These are phyloP conservation scores for Gymnoscopelus microlampas DNA, from an alignment of 2,797 vertebrate species.

Conservation along the genomic window DNA sequence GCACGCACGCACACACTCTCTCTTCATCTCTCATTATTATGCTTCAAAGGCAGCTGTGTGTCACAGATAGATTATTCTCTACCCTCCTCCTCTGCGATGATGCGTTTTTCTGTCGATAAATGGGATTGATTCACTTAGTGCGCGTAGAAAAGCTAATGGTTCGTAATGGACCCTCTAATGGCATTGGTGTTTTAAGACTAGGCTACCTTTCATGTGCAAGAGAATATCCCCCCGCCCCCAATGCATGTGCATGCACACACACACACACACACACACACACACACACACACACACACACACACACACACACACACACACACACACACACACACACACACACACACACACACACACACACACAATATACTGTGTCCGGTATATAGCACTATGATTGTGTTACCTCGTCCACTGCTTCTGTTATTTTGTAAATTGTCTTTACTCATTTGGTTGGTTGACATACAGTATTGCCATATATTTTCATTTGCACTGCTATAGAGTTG, in stretches of 20 bases:
- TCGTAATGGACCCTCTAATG: conserved; percentile 76
- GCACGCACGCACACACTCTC: neutral
- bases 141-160: conserved; percentile 67
- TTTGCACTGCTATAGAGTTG: too few species aligned
- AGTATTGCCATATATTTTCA: too few species aligned
- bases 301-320: too few species aligned
- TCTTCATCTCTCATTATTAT: conserved; percentile 18
- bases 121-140: conserved; percentile 71
- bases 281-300: neutral
- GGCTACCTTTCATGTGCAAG: conserved; percentile 65
- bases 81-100: conserved; percentile 42
- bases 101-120: conserved; percentile 73
- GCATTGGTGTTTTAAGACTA: conserved; percentile 59
- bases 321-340: too few species aligned
- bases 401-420: conserved; percentile 7
- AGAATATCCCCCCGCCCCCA: neutral
- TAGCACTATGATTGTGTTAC: too few species aligned
- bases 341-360: too few species aligned
- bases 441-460: too few species aligned
- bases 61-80: conserved; percentile 48
- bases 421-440: neutral
- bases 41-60: conserved; percentile 23
- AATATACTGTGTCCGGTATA: too few species aligned
- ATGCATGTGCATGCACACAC: neutral
- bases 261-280: neutral